A percentile compares a stretch with the other conserved stretches of the same genome.
phyloP scores from a whole-genome alignment of 2,797 vertebrate species.

The Hypotaenidia philippensis region DNA sequence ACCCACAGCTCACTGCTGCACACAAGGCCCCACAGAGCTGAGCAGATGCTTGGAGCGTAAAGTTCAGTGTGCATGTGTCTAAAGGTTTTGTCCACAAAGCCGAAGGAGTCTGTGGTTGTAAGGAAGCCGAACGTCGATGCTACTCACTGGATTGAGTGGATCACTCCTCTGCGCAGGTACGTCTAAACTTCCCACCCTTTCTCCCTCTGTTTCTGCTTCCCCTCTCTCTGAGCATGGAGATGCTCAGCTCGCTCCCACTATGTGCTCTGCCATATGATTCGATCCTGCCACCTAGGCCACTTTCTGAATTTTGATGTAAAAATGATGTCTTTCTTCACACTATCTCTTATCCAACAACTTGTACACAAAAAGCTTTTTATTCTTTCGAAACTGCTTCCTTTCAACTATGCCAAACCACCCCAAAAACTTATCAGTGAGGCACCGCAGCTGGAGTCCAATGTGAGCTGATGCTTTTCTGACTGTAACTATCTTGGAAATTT shows the following conservation, averaged over 20 bases:
- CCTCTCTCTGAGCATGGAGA: not conserved
- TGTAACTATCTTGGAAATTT: slow-evolving; percentile 81
- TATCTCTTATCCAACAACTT: slow-evolving; percentile 39
- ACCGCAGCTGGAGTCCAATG: not conserved
- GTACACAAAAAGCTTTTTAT: slow-evolving; percentile 36
- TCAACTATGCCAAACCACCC: not conserved
- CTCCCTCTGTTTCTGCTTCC: not conserved
- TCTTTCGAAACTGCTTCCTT: not conserved
- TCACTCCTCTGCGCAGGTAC: not conserved
- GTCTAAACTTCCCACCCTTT: not conserved
- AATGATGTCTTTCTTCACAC: slow-evolving; percentile 32
- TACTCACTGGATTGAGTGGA: not conserved
- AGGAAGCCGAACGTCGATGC: accelerated
- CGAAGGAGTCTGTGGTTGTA: accelerated
- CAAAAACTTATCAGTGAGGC: slow-evolving; percentile 18
- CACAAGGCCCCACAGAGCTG: not conserved
- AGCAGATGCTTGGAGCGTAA: accelerated
- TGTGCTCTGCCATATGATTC: accelerated
- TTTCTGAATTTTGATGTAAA: not conserved
- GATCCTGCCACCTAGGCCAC: not conserved
- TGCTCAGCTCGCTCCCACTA: not conserved
- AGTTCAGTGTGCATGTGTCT: not conserved
- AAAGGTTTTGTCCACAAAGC: not conserved
- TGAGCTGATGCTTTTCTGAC: not conserved
- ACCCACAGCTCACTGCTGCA: accelerated